Conservation (phyloP, 2,888 invertebrate genomes). For the Deroplatys truncata region DNA sequence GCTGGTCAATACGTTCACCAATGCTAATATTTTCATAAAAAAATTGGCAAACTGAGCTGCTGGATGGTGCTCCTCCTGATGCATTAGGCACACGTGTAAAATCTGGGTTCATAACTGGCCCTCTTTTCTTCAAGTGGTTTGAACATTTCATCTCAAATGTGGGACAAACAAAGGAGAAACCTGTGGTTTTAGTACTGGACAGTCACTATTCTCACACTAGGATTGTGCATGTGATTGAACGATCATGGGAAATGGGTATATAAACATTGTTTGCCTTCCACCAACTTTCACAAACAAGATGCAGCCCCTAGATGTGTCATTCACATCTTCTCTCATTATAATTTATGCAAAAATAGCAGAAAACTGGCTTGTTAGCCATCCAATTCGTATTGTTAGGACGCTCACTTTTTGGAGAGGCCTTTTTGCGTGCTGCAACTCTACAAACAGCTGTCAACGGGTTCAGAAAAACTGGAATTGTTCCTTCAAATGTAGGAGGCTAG, state of each 20-base stretch:
- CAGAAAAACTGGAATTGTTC: background rate
- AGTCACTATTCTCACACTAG: conserved; percentile 33
- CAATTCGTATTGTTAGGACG: background rate
- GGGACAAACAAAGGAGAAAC: conserved; percentile 27
- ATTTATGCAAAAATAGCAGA: background rate
- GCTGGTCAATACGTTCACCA: conserved; percentile 39
- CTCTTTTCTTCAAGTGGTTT: conserved; percentile 19
- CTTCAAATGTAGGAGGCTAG: background rate
- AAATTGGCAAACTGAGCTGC: conserved; percentile 37
- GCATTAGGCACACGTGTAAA: conserved; percentile 35
- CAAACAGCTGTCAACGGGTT: background rate
- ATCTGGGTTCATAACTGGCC: conserved; percentile 31
- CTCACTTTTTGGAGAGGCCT: background rate
- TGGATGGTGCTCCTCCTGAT: conserved; percentile 37
- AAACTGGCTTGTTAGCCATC: background rate
- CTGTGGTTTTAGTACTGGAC: conserved; percentile 34
- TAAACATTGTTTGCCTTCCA: background rate
- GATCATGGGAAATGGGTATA: conserved; percentile 11
- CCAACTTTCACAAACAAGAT: background rate
- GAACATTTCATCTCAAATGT: conserved; percentile 21
- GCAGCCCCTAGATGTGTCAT: conserved; percentile 11
- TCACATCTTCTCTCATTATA: conserved; percentile 1
- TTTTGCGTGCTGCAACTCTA: background rate
- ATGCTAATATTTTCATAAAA: conserved; percentile 39
- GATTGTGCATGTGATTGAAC: conserved; percentile 32